Conservation (phyloP, 2,113 vertebrate genomes). For the Apodemus sylvaticus region DNA sequence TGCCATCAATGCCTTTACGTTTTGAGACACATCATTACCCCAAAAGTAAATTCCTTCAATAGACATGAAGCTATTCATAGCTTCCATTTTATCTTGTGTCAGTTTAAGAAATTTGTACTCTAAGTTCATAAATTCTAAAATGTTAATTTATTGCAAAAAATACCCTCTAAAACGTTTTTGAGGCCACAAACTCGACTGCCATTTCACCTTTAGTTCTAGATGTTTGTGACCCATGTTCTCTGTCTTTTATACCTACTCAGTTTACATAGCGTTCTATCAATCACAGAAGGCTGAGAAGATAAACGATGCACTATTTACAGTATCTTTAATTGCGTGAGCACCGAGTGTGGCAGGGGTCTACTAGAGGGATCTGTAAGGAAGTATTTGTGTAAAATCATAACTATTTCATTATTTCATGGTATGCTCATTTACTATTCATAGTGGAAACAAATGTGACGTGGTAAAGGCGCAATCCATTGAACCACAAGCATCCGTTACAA, state of each 20-base stretch:
- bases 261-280: neutral
- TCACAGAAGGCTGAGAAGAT: neutral
- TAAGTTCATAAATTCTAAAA: neutral
- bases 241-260: neutral
- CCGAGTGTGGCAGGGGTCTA: neutral
- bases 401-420: neutral
- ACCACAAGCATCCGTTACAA: neutral
- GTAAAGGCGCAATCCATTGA: neutral
- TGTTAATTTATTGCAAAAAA: neutral
- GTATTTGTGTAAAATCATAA: neutral
- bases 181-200: neutral
- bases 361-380: neutral
- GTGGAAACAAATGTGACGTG: neutral
- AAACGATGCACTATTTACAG: neutral
- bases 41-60: conserved; percentile 11
- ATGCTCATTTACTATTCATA: neutral
- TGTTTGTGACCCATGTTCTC: neutral
- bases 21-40: neutral
- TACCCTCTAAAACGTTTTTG: neutral
- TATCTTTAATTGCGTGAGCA: neutral
- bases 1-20: neutral
- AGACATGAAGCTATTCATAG: neutral
- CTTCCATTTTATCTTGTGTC: conserved; percentile 44
- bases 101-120: neutral
- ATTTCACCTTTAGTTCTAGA: neutral